Evolutionary conservation across 2,888 invertebrate species (phyloP).

Genomic region (Lithophane leautieri): DNA sequence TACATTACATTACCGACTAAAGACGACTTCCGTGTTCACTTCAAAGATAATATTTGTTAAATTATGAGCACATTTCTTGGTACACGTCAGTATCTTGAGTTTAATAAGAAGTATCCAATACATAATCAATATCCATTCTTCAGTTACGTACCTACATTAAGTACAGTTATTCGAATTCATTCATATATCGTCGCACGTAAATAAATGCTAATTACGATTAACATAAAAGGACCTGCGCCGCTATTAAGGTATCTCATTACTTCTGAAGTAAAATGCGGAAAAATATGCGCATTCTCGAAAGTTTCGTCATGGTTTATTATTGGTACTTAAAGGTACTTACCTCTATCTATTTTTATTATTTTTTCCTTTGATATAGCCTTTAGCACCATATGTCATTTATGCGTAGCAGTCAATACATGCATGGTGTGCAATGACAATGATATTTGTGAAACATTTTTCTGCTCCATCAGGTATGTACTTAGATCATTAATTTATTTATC

Average conservation of each 20-base stretch:
- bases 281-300: conserved; percentile 14
- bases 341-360: background rate
- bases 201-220: conserved; percentile 17
- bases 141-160: background rate
- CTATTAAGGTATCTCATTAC: conserved; percentile 2
- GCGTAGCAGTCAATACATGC: background rate
- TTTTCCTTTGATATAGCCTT: background rate
- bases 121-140: background rate
- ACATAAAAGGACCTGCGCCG: conserved; percentile 13
- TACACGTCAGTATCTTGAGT: background rate
- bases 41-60: conserved; percentile 13
- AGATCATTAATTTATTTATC: background rate
- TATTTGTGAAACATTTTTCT: background rate
- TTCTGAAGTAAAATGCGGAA: background rate
- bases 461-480: background rate
- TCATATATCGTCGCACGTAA: background rate
- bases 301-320: background rate
- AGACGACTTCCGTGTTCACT: conserved; percentile 42
- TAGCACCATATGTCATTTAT: background rate
- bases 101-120: background rate
- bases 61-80: background rate
- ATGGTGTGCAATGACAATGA: background rate
- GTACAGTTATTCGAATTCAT: background rate
- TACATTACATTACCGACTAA: conserved; percentile 41
- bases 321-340: background rate